Base-by-base conservation (phyloP, 2,797 vertebrate species). In the Tinamus major region DNA sequence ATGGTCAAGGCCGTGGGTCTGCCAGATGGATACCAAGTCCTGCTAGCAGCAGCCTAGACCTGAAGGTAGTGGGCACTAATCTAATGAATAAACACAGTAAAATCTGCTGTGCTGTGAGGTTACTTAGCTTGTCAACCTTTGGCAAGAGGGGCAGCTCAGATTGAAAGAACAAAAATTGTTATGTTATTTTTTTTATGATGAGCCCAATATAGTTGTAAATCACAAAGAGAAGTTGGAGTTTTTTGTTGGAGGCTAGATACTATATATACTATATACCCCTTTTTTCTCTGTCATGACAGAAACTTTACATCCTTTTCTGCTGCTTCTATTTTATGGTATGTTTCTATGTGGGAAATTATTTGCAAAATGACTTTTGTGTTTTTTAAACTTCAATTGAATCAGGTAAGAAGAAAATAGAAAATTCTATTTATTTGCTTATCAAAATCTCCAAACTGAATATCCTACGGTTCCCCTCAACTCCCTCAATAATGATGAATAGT, bases 31-130 rank as follows among this genome's bases (percentile, higher is more conserved):
- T 55, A 71, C 79, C 23, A 49, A 21, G 24, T 49, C 23, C 9
- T 2, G 1, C 16, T 49, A 13, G 3, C 14, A 62, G 15, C 13
- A 64, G 5, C 4, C 29, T 2, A 0, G 24, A 62, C 19, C 16
- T 69, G 37, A 41, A 64, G 33, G 4, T 35, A 8, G 8, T 27
- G 39, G 49, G 35, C 3, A 27, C 35, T 74, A 61, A 35, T 65
- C n/a, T 49, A 44, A 4, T 51, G 44, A 4, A 6, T 61, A 88
- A 42, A 20, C 82, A 63, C 18, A 56, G 11, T 12, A 37, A 51
- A 70, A 72, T 51, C 3, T 61, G 53, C 17, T 39, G 14, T 42
- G 37, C 19, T 20, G 10, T 37, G 69, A 35, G 7, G 1, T 59
- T 85, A 72, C 3, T 6, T 48, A 31, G 6, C 15, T 49, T 49